Base-by-base conservation (phyloP, 2,888 invertebrate genomes). In the Chloroclystis v-ata region DNA sequence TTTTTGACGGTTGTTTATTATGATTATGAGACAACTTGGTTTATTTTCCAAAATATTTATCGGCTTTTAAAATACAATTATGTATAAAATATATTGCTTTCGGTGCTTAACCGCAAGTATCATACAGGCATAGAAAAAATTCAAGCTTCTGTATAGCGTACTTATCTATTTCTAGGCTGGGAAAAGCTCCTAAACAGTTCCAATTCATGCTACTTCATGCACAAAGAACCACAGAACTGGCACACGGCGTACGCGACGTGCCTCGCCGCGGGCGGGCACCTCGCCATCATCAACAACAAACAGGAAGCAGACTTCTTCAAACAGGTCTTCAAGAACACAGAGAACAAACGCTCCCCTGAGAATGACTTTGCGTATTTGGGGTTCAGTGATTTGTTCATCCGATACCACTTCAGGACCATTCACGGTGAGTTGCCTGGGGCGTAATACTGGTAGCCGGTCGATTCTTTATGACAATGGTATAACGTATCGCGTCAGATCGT, bases 211-310 rank as follows among this genome's bases (percentile, higher is more conserved):
- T 75, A 75, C 51, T 61, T 74, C 43, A 57, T 61, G 1, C 71
- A 73, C 32, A 11, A 47, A 9, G 76, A 75, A 20, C 72, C 73
- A 0, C 75, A 73, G 46, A 66, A 54, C 1, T 76, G 76, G 76
- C 54, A 57, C 30, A 67, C 69, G 37, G 75, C 74, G 4, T 67
- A 67, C 49, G 62, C 65, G 2, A 70, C 69, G 4, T 76, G 76
- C 45, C 58, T 69, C 5, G 54, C 64, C 0, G 67, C 69, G 2
- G 76, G 72, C 9, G 76, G 76, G 0, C 58, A 75, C 47, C 67
- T 76, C 1, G 66, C 67, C 10, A 61, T 72, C 28, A 51, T 72
- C 9, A 61, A 71, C 47, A 51, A 47, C 33, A 59, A 65, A 13
- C 43, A 55, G 1, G 75, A 75, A 41, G 69, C 66, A 0, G 69